A percentile compares a stretch with the other conserved stretches of the same genome.
Conservation (phyloP, 2,113 vertebrate genomes). For the Myotis brandtii region DNA sequence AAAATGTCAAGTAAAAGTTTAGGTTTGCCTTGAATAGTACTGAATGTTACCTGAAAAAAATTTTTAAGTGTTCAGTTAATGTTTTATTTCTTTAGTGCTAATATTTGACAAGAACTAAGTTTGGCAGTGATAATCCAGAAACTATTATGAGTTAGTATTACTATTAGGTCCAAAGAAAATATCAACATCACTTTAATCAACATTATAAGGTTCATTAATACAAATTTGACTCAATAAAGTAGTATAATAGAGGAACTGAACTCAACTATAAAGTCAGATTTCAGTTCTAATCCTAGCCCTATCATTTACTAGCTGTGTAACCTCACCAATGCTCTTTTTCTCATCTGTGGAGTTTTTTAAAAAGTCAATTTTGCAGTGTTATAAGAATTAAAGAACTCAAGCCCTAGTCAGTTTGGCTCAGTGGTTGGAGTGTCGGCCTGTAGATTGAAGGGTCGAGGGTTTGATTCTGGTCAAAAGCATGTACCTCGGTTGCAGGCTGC, state of each 20-base stretch:
- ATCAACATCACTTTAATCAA: slow-evolving; percentile 12
- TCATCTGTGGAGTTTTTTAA: neutral
- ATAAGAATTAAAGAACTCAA: slow-evolving; percentile 35
- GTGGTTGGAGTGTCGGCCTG: too few species aligned
- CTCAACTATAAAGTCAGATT: neutral
- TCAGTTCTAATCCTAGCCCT: neutral
- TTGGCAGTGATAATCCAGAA: slow-evolving; percentile 16
- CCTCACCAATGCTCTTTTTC: neutral
- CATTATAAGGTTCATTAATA: slow-evolving; percentile 1
- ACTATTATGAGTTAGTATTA: neutral
- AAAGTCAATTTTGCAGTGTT: neutral
- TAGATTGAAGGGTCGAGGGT: neutral
- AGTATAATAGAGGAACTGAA: neutral
- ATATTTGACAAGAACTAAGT: slow-evolving; percentile 53
- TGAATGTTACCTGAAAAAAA: slow-evolving; percentile 16
- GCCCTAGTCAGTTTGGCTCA: too few species aligned
- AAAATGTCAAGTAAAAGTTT: slow-evolving; percentile 56
- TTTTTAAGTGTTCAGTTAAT: slow-evolving; percentile 41
- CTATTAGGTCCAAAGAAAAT: slow-evolving; percentile 13
- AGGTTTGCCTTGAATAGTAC: slow-evolving; percentile 32
- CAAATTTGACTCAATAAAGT: neutral
- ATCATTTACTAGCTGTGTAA: neutral
- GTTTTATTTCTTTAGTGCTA: slow-evolving; percentile 64
- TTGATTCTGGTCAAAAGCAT: too few species aligned
- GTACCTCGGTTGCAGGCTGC: too few species aligned